phyloP scores from a whole-genome alignment of 2,113 vertebrate genomes.

The Nycticebus coucang region DNA sequence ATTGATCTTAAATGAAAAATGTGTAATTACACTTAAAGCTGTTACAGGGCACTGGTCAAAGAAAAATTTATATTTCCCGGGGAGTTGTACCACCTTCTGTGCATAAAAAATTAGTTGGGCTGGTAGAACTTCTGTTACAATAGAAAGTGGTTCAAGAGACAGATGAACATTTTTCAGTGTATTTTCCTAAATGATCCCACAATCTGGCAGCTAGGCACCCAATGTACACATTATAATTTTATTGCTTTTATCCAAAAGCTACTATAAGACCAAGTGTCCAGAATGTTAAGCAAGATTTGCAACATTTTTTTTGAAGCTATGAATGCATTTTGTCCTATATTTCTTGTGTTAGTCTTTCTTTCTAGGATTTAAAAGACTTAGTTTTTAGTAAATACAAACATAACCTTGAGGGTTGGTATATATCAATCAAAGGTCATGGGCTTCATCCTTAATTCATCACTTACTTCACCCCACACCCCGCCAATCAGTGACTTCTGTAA shows the following conservation, averaged over 20 bases:
- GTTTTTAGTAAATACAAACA: slow-evolving; percentile 31
- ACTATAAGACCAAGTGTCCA: background rate
- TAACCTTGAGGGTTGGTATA: background rate
- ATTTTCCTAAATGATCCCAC: slow-evolving; percentile 62
- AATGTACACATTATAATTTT: slow-evolving; percentile 44
- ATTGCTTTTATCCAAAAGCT: slow-evolving; percentile 60
- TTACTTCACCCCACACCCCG: background rate
- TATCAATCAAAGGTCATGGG: background rate
- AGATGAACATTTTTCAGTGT: slow-evolving; percentile 59
- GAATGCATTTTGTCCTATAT: background rate
- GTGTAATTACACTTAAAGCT: slow-evolving; percentile 74
- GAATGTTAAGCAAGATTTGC: slow-evolving; percentile 52
- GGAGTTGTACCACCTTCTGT: slow-evolving; percentile 60
- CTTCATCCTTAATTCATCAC: background rate
- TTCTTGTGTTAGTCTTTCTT: slow-evolving; percentile 12
- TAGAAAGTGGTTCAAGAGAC: slow-evolving; percentile 45
- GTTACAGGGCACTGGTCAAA: slow-evolving; percentile 59
- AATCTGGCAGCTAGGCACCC: slow-evolving; percentile 31
- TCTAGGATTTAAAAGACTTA: slow-evolving; percentile 21
- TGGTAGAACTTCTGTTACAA: slow-evolving; percentile 47
- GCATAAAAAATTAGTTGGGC: slow-evolving; percentile 70
- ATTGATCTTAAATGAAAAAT: slow-evolving; percentile 70
- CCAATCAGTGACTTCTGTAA: background rate
- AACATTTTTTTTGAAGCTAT: slow-evolving; percentile 49
- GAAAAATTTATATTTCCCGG: slow-evolving; percentile 56